phyloP scores from a whole-genome alignment of 2,797 vertebrate genomes.

The Discoglossus pictus region DNA sequence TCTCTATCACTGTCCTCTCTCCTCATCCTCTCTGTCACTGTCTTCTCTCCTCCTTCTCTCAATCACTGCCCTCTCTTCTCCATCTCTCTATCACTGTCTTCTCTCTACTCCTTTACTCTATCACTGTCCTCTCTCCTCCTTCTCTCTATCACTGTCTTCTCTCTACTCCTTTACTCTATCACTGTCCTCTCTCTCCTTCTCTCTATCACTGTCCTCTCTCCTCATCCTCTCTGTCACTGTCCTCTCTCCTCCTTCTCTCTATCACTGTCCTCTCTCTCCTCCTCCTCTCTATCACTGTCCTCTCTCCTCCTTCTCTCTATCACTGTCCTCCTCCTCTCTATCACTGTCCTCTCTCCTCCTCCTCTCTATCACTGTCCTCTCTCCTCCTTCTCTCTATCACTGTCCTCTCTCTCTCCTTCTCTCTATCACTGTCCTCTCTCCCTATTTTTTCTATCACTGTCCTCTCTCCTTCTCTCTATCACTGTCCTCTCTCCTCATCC shows the following conservation, averaged over 20 bases:
- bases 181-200: not conserved
- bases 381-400: too few species aligned
- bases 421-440: too few species aligned
- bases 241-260: not conserved
- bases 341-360: not conserved
- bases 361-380: too few species aligned
- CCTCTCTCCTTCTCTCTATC: too few species aligned
- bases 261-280: not conserved
- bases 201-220: not conserved
- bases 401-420: too few species aligned
- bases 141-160: not conserved
- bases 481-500: too few species aligned
- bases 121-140: not conserved
- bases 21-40: not conserved
- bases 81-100: too few species aligned
- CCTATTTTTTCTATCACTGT: too few species aligned
- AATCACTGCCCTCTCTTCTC: too few species aligned
- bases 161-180: not conserved
- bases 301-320: too few species aligned
- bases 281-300: too few species aligned
- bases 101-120: not conserved
- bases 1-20: too few species aligned
- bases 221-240: not conserved
- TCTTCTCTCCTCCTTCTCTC: not conserved
- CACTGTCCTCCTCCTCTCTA: not conserved